Base-by-base conservation (phyloP, 1,140 invertebrate genomes). In the Euura saliciscinereae region DNA sequence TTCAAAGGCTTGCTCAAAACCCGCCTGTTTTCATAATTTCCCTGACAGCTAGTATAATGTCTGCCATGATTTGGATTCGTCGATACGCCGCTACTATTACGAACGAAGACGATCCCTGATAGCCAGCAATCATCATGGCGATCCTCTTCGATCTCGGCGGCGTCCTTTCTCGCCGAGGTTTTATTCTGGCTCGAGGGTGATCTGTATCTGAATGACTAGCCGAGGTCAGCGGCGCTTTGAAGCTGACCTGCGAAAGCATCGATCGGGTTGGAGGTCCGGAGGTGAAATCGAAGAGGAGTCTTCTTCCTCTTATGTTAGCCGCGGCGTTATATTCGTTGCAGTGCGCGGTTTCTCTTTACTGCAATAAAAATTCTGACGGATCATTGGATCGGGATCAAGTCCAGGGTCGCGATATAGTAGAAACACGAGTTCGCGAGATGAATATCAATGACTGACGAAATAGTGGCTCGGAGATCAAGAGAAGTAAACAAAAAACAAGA, bases 131-230 rank as follows among this genome's bases (percentile, higher is more conserved):
- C 28, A 28, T 28, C 13, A 59, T 59, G 51, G 0, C 51, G 51
- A 4, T 59, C 51, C 13, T 6, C 51, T 59, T 59, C 3, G 51
- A 59, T 59, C 51, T 59, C 13, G 8, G 13, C 51, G 11, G 46
- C 46, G 46, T 6, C 46, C 46, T 8, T 59, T 59, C 6, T 6
- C 51, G 46, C 46, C 6, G 46, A 7, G 46, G 2, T 59, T 59
- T n/a, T 7, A n/a, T n/a, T n/a, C 13, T 59, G 8, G 10, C 28
- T 28, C 28, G 43, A 67, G 66, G 42, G 4, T 44, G 66, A 67
- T 67, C 66, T 44, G 66, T 67, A 67, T 67, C 66, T 67, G 42
- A 67, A 67, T 67, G 66, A 67, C 66, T 67, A 44, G 66, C 66
- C 8, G 6, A 28, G 66, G 66, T 67, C 66, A 67, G 66, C 66